phyloP scores from a whole-genome alignment of 2,797 vertebrate genomes.

The Pseudocheirus occidentalis region DNA sequence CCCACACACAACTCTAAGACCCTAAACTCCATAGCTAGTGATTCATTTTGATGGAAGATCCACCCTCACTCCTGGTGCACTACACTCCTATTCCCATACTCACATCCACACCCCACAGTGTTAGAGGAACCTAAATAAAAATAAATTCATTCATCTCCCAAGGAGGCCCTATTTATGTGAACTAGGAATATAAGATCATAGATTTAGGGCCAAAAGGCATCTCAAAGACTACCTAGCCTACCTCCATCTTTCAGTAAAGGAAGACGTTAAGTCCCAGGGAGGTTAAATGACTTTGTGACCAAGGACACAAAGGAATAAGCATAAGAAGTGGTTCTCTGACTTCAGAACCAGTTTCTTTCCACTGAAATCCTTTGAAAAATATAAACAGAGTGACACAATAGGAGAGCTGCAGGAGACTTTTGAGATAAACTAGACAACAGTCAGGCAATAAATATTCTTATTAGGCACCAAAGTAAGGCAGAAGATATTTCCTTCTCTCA shows the following conservation, averaged over 20 bases:
- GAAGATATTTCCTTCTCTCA: not conserved
- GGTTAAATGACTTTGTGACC: not conserved
- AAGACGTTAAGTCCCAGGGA: not conserved
- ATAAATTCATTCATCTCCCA: not conserved
- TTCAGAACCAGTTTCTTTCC: not conserved
- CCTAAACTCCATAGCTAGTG: not conserved
- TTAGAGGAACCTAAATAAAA: not conserved
- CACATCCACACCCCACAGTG: not conserved
- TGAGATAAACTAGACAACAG: not conserved
- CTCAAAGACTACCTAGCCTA: not conserved
- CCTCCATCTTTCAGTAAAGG: not conserved
- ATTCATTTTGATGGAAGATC: not conserved
- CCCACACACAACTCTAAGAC: not conserved
- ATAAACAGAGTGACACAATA: not conserved
- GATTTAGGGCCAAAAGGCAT: not conserved
- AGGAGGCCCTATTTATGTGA: not conserved
- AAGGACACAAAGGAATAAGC: not conserved
- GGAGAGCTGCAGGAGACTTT: not conserved
- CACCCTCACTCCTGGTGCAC: not conserved
- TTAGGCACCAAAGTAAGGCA: not conserved
- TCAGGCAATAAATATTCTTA: not conserved
- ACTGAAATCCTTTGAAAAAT: not conserved
- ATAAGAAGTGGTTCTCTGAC: not conserved
- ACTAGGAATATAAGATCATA: not conserved
- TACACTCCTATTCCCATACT: too few species aligned